Percentiles rank a stretch among this genome's conserved stretches.
Evolutionary conservation across 2,113 vertebrate genomes (phyloP).

Genomic region (Phylloscopus trochiloides): DNA sequence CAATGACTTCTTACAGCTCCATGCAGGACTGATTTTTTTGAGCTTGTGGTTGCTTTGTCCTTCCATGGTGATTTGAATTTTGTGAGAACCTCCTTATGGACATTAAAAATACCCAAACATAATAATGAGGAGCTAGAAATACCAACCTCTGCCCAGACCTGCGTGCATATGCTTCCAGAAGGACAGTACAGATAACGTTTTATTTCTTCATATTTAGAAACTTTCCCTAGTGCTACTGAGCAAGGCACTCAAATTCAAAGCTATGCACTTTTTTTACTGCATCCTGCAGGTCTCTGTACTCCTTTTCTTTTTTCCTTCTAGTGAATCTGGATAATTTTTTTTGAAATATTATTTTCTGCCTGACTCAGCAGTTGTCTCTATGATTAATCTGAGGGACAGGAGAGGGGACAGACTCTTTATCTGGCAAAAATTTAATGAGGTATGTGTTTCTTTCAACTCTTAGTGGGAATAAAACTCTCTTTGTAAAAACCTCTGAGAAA

Average conservation of each 20-base stretch:
- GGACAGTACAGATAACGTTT: not conserved
- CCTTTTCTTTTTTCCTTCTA: not conserved
- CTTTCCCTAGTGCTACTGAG: not conserved
- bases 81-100: not conserved
- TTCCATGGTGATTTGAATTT: not conserved
- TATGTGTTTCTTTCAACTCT: not conserved
- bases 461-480: slow-evolving; percentile 6
- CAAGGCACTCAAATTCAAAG: not conserved
- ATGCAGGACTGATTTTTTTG: not conserved
- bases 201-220: not conserved
- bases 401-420: not conserved
- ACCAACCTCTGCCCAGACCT: not conserved
- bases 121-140: not conserved
- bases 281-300: not conserved
- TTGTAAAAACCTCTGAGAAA: slow-evolving; percentile 6
- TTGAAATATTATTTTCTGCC: not conserved
- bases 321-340: not conserved
- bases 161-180: not conserved
- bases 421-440: slow-evolving; percentile 23
- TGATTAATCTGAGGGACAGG: not conserved
- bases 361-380: not conserved
- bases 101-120: not conserved
- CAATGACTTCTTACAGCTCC: not conserved
- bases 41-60: not conserved
- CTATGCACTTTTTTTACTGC: not conserved